These are phyloP conservation scores for Bembecia ichneumoniformis DNA, from an alignment of 2,888 invertebrate genomes.

Conservation along the genomic window DNA sequence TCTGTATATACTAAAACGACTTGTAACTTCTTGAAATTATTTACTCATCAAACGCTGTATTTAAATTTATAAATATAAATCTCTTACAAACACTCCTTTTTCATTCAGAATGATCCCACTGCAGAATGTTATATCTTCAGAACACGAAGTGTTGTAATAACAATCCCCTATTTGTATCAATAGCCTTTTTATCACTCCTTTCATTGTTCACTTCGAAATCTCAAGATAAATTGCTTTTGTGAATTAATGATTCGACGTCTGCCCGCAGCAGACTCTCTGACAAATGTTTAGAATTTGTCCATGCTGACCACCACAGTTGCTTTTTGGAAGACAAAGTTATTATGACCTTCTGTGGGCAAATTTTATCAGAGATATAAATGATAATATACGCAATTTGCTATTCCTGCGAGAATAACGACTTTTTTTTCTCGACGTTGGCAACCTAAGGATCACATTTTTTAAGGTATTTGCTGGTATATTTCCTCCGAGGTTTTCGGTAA, in stretches of 20 bases:
- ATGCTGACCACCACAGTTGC: conserved; percentile 7
- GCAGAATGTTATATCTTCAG: too few relatives aligned
- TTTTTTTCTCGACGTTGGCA: too few relatives aligned
- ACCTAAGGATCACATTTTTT: too few relatives aligned
- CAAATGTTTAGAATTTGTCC: conserved; percentile 47
- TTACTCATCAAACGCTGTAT: too few relatives aligned
- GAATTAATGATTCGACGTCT: conserved; percentile 36
- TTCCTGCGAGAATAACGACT: too few relatives aligned
- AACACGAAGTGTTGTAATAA: neutral
- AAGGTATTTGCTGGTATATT: too few relatives aligned
- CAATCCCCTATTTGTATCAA: conserved; percentile 19
- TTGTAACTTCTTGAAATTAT: too few relatives aligned
- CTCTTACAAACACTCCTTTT: too few relatives aligned
- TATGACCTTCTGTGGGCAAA: conserved; percentile 11
- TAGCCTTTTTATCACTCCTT: conserved; percentile 32
- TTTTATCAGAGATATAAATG: conserved; percentile 9
- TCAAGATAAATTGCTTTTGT: conserved; percentile 38
- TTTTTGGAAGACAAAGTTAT: conserved; percentile 14
- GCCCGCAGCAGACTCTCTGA: conserved; percentile 32
- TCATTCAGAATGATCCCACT: too few relatives aligned
- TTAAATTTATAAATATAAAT: too few relatives aligned
- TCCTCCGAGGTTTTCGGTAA: too few relatives aligned
- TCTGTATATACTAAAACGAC: too few relatives aligned
- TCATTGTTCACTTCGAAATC: conserved; percentile 39
- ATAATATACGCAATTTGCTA: neutral